Percentiles rank a stretch among this genome's conserved stretches.
These are phyloP conservation scores for Heliocidaris tuberculata DNA, from an alignment of 35 echinoderm and acorn worm species.

Conservation along the genomic window DNA sequence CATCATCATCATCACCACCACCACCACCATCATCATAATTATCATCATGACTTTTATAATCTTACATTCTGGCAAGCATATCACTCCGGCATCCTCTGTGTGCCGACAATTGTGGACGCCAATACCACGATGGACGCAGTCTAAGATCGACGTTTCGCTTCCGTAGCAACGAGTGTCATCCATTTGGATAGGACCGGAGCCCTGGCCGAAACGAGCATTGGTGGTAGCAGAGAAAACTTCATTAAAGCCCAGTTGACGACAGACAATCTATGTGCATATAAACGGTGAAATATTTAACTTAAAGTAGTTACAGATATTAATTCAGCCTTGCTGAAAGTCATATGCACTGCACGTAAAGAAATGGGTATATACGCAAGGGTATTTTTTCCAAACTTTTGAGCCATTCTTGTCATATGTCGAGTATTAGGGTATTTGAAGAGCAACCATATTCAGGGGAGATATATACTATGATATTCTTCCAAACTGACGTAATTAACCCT, in stretches of 20 bases:
- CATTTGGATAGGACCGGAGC: constrained; percentile 57
- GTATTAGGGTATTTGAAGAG: too few relatives aligned
- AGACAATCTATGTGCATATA: constrained; percentile 1
- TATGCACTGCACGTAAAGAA: too few relatives aligned
- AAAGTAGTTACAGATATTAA: not conserved
- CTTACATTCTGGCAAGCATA: constrained; percentile 28
- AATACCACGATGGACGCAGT: constrained; percentile 59
- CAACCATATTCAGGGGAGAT: too few relatives aligned
- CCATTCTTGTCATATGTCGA: too few relatives aligned
- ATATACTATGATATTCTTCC: too few relatives aligned
- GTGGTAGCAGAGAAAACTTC: constrained; percentile 33
- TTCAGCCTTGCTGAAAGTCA: too few relatives aligned
- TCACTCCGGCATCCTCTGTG: constrained; percentile 66
- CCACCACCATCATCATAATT: not conserved
- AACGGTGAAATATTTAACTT: not conserved
- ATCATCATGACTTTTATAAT: not conserved
- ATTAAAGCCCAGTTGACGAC: constrained; percentile 17
- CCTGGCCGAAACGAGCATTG: constrained; percentile 48
- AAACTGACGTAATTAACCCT: too few relatives aligned
- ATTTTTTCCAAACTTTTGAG: too few relatives aligned
- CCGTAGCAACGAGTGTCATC: constrained; percentile 70
- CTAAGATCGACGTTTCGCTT: constrained; percentile 59
- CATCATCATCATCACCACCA: not conserved
- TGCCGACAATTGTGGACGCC: constrained; percentile 62
- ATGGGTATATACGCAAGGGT: too few relatives aligned